A percentile compares a stretch with the other conserved stretches of the same genome.
phyloP scores from a whole-genome alignment of 2,888 invertebrate genomes.

The Drosophila atripex region DNA sequence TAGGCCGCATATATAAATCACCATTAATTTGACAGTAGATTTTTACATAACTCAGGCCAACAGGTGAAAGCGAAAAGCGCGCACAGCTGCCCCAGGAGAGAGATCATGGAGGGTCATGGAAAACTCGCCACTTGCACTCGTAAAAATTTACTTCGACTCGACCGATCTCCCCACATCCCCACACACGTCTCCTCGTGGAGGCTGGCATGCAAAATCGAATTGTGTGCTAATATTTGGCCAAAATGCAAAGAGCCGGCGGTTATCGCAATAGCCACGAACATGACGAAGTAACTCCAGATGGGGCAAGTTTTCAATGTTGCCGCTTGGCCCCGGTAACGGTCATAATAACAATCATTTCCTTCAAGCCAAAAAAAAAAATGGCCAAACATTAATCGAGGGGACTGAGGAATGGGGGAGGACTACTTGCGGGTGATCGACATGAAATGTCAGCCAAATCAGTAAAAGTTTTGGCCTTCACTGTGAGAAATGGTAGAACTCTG shows the following conservation, averaged over 20 bases:
- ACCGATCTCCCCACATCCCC: conserved; percentile 20
- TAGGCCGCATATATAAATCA: conserved; percentile 73
- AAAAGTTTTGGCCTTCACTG: conserved; percentile 51
- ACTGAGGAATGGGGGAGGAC: too few species aligned
- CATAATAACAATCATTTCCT: conserved; percentile 69
- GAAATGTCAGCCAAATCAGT: conserved; percentile 62
- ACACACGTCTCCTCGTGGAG: not conserved
- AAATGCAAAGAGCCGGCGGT: conserved; percentile 46
- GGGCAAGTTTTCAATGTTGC: conserved; percentile 32
- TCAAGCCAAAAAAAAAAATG: conserved; percentile 60
- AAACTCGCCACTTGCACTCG: conserved; percentile 73
- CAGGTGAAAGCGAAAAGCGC: conserved; percentile 74
- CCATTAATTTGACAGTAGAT: conserved; percentile 76
- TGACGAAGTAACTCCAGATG: conserved; percentile 64
- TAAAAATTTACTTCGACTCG: conserved; percentile 50
- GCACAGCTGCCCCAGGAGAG: conserved; percentile 65
- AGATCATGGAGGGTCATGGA: conserved; percentile 46
- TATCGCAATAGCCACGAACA: conserved; percentile 36
- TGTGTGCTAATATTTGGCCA: conserved; percentile 78
- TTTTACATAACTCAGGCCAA: conserved; percentile 74
- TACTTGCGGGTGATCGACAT: conserved; percentile 55
- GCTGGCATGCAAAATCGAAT: conserved; percentile 77
- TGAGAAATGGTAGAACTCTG: not conserved
- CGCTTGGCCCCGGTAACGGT: not conserved
- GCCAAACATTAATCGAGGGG: conserved; percentile 40